phyloP scores from a whole-genome alignment of 2,797 vertebrate species.

The Epinephelus malabaricus region DNA sequence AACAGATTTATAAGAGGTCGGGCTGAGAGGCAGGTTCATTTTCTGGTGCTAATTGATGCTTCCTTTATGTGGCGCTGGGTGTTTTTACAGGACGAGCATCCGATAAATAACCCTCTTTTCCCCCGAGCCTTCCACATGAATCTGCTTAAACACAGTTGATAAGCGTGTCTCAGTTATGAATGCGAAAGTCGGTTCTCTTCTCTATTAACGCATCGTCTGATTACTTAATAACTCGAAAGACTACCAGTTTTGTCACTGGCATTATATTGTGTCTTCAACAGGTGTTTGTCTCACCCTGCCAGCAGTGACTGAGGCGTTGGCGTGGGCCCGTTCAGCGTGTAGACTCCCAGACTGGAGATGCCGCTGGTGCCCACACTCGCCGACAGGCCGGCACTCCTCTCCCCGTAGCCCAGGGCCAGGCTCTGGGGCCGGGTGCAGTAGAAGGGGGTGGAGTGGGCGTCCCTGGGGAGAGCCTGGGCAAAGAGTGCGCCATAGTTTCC shows the following conservation, averaged over 20 bases:
- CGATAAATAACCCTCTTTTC: slow-evolving; percentile 29
- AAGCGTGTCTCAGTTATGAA: not conserved
- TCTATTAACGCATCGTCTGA: not conserved
- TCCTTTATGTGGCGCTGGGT: not conserved
- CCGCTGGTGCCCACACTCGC: slow-evolving; percentile 95
- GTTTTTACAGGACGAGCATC: slow-evolving; percentile 27
- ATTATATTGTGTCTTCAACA: not conserved
- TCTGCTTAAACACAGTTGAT: not conserved
- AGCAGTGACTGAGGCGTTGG: slow-evolving; percentile 91
- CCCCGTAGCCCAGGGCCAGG: slow-evolving; percentile 92
- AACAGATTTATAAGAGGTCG: slow-evolving; percentile 36
- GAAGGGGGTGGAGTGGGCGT: slow-evolving; percentile 97
- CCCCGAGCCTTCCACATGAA: not conserved
- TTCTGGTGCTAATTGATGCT: slow-evolving; percentile 41
- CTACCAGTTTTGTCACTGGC: not conserved
- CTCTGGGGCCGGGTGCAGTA: slow-evolving; percentile 96
- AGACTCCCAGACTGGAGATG: slow-evolving; percentile 92
- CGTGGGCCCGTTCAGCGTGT: slow-evolving; percentile 90
- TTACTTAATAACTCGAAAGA: not conserved
- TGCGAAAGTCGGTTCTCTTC: not conserved
- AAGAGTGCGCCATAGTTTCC: slow-evolving; percentile 92
- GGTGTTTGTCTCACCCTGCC: slow-evolving; percentile 87
- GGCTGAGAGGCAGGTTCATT: slow-evolving; percentile 22
- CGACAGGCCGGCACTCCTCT: slow-evolving; percentile 80
- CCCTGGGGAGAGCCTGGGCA: slow-evolving; percentile 94